Conservation (phyloP, 1,140 invertebrate genomes). For the Drosophila leontia region DNA sequence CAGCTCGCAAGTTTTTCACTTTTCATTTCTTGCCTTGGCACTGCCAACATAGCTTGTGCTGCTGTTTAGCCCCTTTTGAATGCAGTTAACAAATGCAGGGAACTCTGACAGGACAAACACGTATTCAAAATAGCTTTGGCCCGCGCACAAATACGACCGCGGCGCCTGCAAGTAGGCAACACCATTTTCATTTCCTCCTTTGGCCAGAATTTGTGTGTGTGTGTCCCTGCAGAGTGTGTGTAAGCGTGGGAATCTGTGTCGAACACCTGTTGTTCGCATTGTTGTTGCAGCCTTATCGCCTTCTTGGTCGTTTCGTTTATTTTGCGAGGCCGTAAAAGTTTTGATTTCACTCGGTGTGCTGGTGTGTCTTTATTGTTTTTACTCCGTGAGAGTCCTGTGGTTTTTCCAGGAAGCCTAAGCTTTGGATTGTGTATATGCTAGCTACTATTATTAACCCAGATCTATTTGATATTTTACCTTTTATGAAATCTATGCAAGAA, state of each 20-base stretch:
- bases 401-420: neutral
- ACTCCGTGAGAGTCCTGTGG: neutral
- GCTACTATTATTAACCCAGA: no score
- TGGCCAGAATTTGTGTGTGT: neutral
- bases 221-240: constrained; percentile 3
- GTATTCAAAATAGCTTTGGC: constrained; percentile 33
- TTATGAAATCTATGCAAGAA: no score
- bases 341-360: constrained; percentile 17
- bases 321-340: constrained; percentile 41
- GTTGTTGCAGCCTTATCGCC: constrained; percentile 45
- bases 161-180: constrained; percentile 60
- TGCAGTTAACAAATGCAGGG: constrained; percentile 43
- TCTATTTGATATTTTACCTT: neutral
- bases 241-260: constrained; percentile 42
- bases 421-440: neutral
- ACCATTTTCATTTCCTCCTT: constrained; percentile 36
- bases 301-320: constrained; percentile 37
- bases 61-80: constrained; percentile 26
- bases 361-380: constrained; percentile 19
- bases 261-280: constrained; percentile 74
- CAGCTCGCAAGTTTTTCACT: constrained; percentile 71
- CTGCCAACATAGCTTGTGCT: constrained; percentile 13
- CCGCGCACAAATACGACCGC: neutral
- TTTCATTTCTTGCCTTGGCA: constrained; percentile 46
- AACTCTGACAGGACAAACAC: constrained; percentile 14